These are phyloP conservation scores for Punctoribates punctum DNA, from an alignment of 2,888 invertebrate species.

Conservation along the genomic window DNA sequence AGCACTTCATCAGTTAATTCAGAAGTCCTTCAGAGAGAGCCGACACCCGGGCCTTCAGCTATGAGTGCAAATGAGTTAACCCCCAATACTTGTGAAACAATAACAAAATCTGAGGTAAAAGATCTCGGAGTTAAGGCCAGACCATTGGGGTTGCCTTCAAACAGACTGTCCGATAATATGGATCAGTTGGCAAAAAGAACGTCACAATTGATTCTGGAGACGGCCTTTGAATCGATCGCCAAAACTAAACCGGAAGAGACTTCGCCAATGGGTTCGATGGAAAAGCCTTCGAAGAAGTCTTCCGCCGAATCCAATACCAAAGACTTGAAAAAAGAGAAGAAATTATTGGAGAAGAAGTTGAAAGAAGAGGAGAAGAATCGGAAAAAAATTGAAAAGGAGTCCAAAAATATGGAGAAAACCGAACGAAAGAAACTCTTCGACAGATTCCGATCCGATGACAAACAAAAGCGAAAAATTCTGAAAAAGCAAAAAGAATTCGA, in stretches of 20 bases:
- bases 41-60: too few species aligned
- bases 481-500: conserved; percentile 34
- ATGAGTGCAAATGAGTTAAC: too few species aligned
- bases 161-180: background rate
- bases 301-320: background rate
- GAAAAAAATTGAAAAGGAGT: background rate
- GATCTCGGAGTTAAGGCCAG: too few species aligned
- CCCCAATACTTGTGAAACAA: too few species aligned
- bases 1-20: too few species aligned
- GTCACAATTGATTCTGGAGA: background rate
- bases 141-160: too few species aligned
- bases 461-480: conserved; percentile 5
- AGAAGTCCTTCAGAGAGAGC: too few species aligned
- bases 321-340: conserved; percentile 3
- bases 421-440: background rate
- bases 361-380: conserved; percentile 11
- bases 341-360: conserved; percentile 9
- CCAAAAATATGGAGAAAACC: background rate
- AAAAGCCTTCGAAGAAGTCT: background rate
- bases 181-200: conserved; percentile 9
- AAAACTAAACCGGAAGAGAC: background rate
- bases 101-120: too few species aligned
- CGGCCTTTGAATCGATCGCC: background rate
- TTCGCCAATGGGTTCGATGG: background rate
- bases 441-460: background rate